Percentiles rank a stretch among this genome's conserved stretches.
Conservation (phyloP, 2,888 invertebrate species). For the Drosophila picticornis region DNA sequence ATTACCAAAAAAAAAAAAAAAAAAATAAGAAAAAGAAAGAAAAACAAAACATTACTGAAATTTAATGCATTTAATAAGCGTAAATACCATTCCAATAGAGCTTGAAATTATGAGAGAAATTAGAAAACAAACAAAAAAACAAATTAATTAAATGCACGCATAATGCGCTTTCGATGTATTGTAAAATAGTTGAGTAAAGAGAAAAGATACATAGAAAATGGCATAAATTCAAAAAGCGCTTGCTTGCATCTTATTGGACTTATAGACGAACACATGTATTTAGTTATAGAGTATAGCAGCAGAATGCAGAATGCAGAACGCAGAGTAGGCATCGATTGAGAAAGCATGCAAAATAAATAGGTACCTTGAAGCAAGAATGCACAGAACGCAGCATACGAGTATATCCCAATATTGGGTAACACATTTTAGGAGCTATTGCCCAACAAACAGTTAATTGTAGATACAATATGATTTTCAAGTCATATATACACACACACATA, state of each 20-base stretch:
- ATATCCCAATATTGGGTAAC: conserved; percentile 15
- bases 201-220: conserved; percentile 24
- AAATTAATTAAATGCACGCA: conserved; percentile 50
- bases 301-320: conserved; percentile 14
- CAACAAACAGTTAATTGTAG: conserved; percentile 45
- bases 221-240: conserved; percentile 20
- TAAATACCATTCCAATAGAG: conserved; percentile 73
- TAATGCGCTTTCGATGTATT: conserved; percentile 59
- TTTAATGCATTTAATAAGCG: conserved; percentile 77
- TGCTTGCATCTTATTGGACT: conserved; percentile 41
- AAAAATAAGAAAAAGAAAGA: background rate
- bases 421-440: conserved; percentile 52
- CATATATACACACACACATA: conserved; percentile 9
- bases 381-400: conserved; percentile 16
- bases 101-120: conserved; percentile 52
- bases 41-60: conserved; percentile 60
- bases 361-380: conserved; percentile 44
- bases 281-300: conserved; percentile 47
- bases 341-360: conserved; percentile 23
- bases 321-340: conserved; percentile 26
- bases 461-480: conserved; percentile 44
- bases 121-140: conserved; percentile 17
- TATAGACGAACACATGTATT: conserved; percentile 15
- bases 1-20: conserved; percentile 19
- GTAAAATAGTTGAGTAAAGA: conserved; percentile 62